Base-by-base conservation (phyloP, 1,140 invertebrate genomes). In the Acromyrmex heyeri region DNA sequence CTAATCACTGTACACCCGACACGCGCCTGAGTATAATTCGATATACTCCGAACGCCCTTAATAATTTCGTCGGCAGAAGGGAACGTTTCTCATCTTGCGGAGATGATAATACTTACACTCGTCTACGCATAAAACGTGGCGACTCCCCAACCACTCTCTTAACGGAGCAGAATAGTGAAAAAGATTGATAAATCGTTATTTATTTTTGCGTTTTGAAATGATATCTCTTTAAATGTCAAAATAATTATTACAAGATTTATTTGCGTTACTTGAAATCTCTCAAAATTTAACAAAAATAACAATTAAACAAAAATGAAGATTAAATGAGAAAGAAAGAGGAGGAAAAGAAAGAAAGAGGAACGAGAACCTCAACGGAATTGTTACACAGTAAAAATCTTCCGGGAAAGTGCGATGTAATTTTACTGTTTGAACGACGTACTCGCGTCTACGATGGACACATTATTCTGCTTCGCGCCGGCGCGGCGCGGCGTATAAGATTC, bases 1-100 rank as follows among this genome's bases (percentile, higher is more conserved):
- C 61, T 79, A 69, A 86, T 83, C 79, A 75, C 18, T n/a, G 79
- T 34, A 83, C 79, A 55, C 69, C 8, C 21, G 55, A 83, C 69
- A 73, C 79, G 79, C 55, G 55, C n/a, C 55, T 27, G 48, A 83
- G 7, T 83, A 61, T 83, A 83, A 83, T 83, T 73, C 79, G 79
- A 83, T 83, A 61, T 53, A 83, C 48, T n/a, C 10, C 14, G 79
- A 62, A 83, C 27, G 64, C 27, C 69, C 55, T 83, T 83, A 62
- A 83, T 50, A 75, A 73, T 61, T 50, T 75, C 27, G 55, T 7
- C 67, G 79, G 18, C 10, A 21, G 14, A 55, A 30, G 14, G 24
- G 18, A 69, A 27, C 6, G 53, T 82, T 59, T 81, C 61, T 0
- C 27, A 16, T 79, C 5, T 50, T 65, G 30, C 78, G 79, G n/a